Conservation (phyloP, 2,113 vertebrate genomes). For the Tonatia bakeri region DNA sequence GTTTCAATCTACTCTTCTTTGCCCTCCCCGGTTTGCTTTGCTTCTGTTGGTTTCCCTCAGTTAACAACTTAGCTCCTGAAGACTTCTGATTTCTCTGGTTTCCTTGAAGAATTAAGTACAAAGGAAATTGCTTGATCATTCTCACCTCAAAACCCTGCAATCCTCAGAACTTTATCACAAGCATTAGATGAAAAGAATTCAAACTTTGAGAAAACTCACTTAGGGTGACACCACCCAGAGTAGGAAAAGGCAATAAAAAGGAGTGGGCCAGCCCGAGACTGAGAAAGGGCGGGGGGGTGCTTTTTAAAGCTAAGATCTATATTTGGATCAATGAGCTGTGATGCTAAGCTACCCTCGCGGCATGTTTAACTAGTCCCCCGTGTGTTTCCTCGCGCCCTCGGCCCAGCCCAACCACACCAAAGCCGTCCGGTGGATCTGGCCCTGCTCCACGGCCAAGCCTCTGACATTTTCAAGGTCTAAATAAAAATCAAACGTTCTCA, state of each 20-base stretch:
- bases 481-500: background rate
- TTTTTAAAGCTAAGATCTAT: background rate
- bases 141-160: background rate
- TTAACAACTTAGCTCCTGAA: constrained; percentile 36
- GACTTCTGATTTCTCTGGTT: constrained; percentile 35
- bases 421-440: background rate
- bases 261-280: background rate
- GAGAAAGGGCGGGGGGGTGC: background rate
- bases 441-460: background rate
- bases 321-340: background rate
- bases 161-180: background rate
- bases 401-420: background rate
- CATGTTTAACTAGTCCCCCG: background rate
- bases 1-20: background rate
- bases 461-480: constrained; percentile 14
- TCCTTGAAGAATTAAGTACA: background rate
- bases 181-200: background rate
- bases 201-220: background rate
- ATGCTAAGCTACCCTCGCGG: background rate
- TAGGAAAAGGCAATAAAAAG: background rate
- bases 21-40: background rate
- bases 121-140: constrained; percentile 39
- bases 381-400: background rate
- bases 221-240: background rate
- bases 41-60: background rate